Evolutionary conservation across 2,797 vertebrate genomes (phyloP).

Genomic region (Ibycter americanus): DNA sequence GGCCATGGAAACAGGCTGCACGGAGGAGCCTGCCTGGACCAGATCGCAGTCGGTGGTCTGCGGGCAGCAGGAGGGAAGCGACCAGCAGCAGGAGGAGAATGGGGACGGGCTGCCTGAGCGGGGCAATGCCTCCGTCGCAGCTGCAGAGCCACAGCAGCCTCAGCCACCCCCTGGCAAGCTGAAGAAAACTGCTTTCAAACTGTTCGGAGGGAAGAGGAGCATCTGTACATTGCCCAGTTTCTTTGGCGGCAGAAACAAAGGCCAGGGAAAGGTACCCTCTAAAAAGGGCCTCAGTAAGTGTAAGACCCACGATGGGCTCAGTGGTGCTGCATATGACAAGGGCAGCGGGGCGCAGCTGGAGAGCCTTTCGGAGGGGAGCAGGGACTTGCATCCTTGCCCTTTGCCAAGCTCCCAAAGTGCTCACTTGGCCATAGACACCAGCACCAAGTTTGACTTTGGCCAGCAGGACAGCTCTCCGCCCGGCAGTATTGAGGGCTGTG

Average conservation of each 20-base stretch:
- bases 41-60: slow-evolving; percentile 44
- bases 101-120: background rate
- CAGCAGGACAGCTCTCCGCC: slow-evolving; percentile 43
- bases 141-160: background rate
- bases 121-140: background rate
- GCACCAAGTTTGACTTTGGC: slow-evolving; percentile 1
- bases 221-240: slow-evolving; percentile 95
- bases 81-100: slow-evolving; percentile 22
- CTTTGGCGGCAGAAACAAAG: slow-evolving; percentile 87
- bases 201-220: slow-evolving; percentile 91
- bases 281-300: slow-evolving; percentile 91
- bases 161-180: slow-evolving; percentile 84
- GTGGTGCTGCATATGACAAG: slow-evolving; percentile 77
- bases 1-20: slow-evolving; percentile 81
- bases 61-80: background rate
- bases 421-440: slow-evolving; percentile 70
- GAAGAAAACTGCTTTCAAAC: slow-evolving; percentile 89
- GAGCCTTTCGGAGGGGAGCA: slow-evolving; percentile 67
- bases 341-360: slow-evolving; percentile 3
- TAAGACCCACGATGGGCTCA: slow-evolving; percentile 90
- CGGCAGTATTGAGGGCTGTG: slow-evolving; percentile 55
- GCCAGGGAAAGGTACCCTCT: slow-evolving; percentile 79
- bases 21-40: slow-evolving; percentile 61
- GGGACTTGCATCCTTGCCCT: slow-evolving; percentile 68
- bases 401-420: slow-evolving; percentile 75